Base-by-base conservation (phyloP, 2,113 vertebrate species). In the Siniperca knerii region DNA sequence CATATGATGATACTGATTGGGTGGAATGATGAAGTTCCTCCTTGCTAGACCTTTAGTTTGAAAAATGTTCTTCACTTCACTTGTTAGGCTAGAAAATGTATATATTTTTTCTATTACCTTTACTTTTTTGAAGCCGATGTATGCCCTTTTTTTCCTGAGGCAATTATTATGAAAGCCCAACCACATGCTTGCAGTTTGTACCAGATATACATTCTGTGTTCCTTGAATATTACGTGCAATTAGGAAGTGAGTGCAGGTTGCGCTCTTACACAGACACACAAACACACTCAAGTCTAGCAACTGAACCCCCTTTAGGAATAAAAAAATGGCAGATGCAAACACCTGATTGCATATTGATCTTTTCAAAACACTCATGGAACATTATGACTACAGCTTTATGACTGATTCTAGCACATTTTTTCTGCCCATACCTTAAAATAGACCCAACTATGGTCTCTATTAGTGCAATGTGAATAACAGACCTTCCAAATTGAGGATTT, bases 301-400 rank as follows among this genome's bases (percentile, higher is more conserved):
- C 25, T 42, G 15, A 68, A 77, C 61, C 10, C 2, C 20, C 40
- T 75, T 68, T 58, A 42, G n/a, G 35, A 72, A 72, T 75, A 44
- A 33, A 86, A n/a, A 35, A 77, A 60, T 37, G 33, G 81, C 46
- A 7, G 3, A 15, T 0, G 18, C 37, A 73, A 42, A 37, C 61
- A 72, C 37, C 44, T 88, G 83, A 89, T 92, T 89, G 69, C 50
- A 46, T 85, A 90, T 91, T 44, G 86, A 87, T 87, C 73, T 68
- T 82, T 25, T 44, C 23, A 77, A 82, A 81, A 60, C 29, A 2
- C 60, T 23, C 0, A 15, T 40, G 35, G 9, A 35, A 78, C 50
- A 83, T 80, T 64, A 48, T 18, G 60, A 54, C 20, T 57, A 44
- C 75, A 66, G 35, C 40, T 5, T 12, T n/a, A 54, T 46, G 44